These are phyloP conservation scores for Polyodon spathula DNA, from an alignment of 2,113 vertebrate species.

Conservation along the genomic window DNA sequence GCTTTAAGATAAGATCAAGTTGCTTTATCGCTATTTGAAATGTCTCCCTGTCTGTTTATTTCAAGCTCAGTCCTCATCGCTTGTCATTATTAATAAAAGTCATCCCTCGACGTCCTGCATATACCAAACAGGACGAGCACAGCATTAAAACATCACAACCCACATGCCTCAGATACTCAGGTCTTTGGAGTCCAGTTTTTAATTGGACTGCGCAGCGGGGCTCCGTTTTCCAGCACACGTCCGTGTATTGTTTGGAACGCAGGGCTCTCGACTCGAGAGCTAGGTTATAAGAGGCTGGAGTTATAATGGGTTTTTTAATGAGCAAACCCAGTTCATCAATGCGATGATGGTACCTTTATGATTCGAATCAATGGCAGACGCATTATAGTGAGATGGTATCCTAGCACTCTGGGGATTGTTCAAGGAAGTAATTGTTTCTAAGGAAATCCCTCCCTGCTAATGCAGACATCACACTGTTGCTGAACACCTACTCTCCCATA, in stretches of 20 bases:
- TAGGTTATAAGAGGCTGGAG: neutral
- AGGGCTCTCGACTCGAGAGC: neutral
- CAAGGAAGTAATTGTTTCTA: no score
- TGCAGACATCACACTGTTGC: neutral
- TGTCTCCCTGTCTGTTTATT: no score
- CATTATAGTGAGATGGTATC: neutral
- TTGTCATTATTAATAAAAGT: no score
- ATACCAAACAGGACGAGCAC: no score
- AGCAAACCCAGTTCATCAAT: slow-evolving; percentile 9
- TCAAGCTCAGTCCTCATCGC: no score
- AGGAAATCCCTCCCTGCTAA: slow-evolving; percentile 9
- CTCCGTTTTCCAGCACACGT: neutral
- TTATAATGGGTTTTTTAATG: slow-evolving; percentile 10
- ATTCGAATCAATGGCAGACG: neutral
- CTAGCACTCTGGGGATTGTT: neutral
- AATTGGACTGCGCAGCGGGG: neutral
- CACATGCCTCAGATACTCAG: no score
- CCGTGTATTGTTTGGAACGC: neutral
- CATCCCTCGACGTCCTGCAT: no score
- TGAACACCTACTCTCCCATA: no score
- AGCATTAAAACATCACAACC: no score
- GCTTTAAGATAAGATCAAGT: no score
- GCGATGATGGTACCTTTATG: neutral
- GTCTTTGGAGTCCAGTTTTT: neutral
- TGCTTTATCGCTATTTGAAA: no score